These are phyloP conservation scores for Sesia apiformis DNA, from an alignment of 2,888 invertebrate genomes.

Conservation along the genomic window DNA sequence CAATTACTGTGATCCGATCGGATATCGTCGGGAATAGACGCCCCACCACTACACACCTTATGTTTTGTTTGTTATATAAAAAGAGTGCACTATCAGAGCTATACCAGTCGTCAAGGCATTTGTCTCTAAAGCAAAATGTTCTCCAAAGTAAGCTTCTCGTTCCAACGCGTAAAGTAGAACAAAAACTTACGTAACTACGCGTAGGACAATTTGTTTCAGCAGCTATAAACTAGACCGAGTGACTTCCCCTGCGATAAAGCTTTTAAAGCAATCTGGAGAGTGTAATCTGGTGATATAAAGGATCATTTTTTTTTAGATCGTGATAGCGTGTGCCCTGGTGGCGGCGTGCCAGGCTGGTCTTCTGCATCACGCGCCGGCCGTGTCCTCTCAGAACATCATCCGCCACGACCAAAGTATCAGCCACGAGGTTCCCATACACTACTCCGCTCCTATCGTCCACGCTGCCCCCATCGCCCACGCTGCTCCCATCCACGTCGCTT, in stretches of 20 bases:
- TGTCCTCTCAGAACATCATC: slow-evolving; percentile 65
- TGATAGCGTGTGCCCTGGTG: slow-evolving; percentile 43
- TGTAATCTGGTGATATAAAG: background rate
- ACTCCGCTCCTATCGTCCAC: slow-evolving; percentile 23
- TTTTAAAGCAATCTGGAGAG: background rate
- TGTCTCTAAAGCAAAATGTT: slow-evolving; percentile 66
- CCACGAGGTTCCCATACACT: slow-evolving; percentile 48
- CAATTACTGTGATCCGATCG: slow-evolving; percentile 68
- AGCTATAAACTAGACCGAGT: background rate
- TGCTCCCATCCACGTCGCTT: slow-evolving; percentile 16
- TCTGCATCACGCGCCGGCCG: slow-evolving; percentile 58
- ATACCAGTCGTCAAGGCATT: slow-evolving; percentile 60
- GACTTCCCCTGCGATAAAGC: background rate
- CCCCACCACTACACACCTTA: slow-evolving; percentile 45
- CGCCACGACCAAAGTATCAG: slow-evolving; percentile 51
- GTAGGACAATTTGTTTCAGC: slow-evolving; percentile 24
- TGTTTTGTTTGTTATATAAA: slow-evolving; percentile 72
- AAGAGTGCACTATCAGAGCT: slow-evolving; percentile 55
- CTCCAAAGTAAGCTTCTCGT: slow-evolving; percentile 59
- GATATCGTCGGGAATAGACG: slow-evolving; percentile 63
- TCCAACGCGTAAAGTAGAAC: slow-evolving; percentile 15
- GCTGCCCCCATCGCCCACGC: slow-evolving; percentile 18
- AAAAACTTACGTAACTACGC: slow-evolving; percentile 28
- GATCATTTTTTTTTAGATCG: slow-evolving; percentile 27
- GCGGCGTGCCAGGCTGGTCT: slow-evolving; percentile 55